Evolutionary conservation across 2,888 invertebrate species (phyloP).

Genomic region (Sycophila texana): DNA sequence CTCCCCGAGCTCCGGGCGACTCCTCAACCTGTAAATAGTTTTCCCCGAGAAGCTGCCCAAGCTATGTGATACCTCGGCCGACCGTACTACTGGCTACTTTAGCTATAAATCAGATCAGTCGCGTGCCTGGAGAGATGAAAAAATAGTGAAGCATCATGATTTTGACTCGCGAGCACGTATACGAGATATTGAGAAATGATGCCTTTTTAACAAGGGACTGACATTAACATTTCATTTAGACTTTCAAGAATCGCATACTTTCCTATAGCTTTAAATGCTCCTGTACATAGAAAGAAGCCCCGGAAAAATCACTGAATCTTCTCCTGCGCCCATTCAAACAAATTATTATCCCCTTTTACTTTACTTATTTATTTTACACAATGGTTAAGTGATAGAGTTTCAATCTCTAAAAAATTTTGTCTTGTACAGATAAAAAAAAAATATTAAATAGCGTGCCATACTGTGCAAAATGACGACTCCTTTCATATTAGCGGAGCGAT

Average conservation of each 20-base stretch:
- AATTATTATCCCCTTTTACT: no score
- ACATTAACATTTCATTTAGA: background rate
- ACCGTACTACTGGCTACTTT: constrained; percentile 9
- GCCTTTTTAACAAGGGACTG: background rate
- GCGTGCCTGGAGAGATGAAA: constrained; percentile 3
- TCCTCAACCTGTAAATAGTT: constrained; percentile 21
- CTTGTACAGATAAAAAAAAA: no score
- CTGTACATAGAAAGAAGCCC: constrained; percentile 3
- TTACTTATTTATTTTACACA: no score
- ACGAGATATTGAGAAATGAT: background rate
- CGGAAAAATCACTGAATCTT: constrained; percentile 5
- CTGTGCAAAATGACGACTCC: constrained; percentile 6
- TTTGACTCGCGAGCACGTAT: background rate
- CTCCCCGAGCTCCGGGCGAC: constrained; percentile 4
- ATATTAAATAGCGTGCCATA: no score
- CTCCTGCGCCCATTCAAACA: background rate
- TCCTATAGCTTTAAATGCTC: background rate
- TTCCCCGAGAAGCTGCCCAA: background rate
- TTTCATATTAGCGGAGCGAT: constrained; percentile 3
- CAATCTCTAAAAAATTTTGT: no score
- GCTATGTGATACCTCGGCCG: constrained; percentile 10
- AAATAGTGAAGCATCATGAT: background rate
- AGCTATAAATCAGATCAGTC: background rate
- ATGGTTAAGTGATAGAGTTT: no score
- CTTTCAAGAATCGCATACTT: background rate